phyloP scores from a whole-genome alignment of 2,797 vertebrate genomes.

The Cirrhinus mrigala region DNA sequence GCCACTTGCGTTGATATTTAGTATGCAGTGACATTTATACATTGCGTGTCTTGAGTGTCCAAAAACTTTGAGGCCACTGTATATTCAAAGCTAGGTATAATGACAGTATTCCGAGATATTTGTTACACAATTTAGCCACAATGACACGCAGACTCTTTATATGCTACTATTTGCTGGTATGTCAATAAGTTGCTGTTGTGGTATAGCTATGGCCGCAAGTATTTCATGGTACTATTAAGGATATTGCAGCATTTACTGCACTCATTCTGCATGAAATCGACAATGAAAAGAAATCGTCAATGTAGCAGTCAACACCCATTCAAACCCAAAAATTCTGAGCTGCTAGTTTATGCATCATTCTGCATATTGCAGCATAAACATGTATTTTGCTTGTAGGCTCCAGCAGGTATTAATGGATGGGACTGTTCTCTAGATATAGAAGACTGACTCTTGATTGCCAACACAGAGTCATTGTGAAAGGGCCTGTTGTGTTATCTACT shows the following conservation, averaged over 20 bases:
- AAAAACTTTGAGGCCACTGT: not conserved
- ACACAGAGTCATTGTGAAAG: constrained; percentile 59
- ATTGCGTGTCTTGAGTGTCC: not conserved
- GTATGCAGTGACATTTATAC: not conserved
- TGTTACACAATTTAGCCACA: not conserved
- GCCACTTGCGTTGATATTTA: not conserved
- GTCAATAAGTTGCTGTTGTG: not conserved
- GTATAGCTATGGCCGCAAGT: not conserved
- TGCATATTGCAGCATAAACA: not conserved
- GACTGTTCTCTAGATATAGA: not conserved
- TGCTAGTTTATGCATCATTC: not conserved
- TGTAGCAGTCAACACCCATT: not conserved
- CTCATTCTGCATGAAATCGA: not conserved
- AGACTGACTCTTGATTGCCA: constrained; percentile 53
- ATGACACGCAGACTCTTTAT: not conserved
- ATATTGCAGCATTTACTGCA: constrained; percentile 17
- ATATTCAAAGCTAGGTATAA: not conserved
- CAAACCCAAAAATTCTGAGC: not conserved
- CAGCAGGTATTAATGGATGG: not conserved
- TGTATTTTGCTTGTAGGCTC: not conserved
- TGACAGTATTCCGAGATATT: not conserved
- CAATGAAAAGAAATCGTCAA: not conserved
- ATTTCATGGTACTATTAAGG: not conserved
- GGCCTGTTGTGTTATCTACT: constrained; percentile 73
- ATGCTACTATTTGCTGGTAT: not conserved